A percentile compares a stretch with the other conserved stretches of the same genome.
Conservation (phyloP, 2,888 invertebrate species). For the Hirtodrosophila alboralis region DNA sequence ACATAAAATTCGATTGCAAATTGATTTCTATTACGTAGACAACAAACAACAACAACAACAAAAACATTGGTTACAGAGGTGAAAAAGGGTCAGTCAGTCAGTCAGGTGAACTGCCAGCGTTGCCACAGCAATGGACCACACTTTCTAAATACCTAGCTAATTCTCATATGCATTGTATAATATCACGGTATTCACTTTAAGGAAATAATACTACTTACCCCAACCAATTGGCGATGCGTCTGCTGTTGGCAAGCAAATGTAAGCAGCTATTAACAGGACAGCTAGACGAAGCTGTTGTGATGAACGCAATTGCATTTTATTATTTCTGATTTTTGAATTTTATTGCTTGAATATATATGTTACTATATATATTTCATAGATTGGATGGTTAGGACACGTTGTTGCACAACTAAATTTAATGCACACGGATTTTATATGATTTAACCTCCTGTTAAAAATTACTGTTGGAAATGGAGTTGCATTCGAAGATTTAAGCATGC, state of each 20-base stretch:
- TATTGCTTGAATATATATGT: slow-evolving; percentile 2
- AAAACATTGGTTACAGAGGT: background rate
- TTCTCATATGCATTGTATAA: slow-evolving; percentile 45
- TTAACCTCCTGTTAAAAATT: slow-evolving; percentile 3
- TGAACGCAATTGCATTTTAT: slow-evolving; percentile 40
- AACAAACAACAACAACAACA: no score
- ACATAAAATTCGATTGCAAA: slow-evolving; percentile 46
- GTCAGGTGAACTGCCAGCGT: slow-evolving; percentile 14
- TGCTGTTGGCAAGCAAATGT: slow-evolving; percentile 11
- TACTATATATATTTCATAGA: slow-evolving; percentile 1
- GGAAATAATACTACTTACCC: slow-evolving; percentile 50
- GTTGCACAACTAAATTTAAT: slow-evolving; percentile 17
- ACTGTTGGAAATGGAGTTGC: slow-evolving; percentile 13
- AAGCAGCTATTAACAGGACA: slow-evolving; percentile 16
- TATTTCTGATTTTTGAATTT: no score
- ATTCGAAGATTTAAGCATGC: slow-evolving; percentile 35
- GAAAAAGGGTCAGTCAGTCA: background rate
- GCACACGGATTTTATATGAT: slow-evolving; percentile 1
- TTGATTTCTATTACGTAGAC: slow-evolving; percentile 30
- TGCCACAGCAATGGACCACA: slow-evolving; percentile 23
- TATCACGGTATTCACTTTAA: no score
- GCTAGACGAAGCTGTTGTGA: slow-evolving; percentile 20
- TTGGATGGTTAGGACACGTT: no score
- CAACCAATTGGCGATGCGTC: slow-evolving; percentile 55
- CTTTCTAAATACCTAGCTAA: slow-evolving; percentile 18